Base-by-base conservation (phyloP, 2,797 vertebrate species). In the Menidia menidia region DNA sequence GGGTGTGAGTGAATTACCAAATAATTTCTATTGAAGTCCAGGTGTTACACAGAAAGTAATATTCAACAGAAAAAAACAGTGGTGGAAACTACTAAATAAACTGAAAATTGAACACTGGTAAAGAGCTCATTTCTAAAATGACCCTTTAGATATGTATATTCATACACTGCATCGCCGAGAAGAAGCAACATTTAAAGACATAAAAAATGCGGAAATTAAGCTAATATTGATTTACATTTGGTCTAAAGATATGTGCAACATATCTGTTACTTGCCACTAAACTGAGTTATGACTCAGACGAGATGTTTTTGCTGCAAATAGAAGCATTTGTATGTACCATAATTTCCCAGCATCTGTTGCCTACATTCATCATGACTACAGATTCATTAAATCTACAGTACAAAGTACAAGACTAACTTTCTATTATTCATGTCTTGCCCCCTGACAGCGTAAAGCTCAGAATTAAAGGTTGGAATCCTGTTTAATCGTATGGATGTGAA, bases 401-500 rank as follows among this genome's bases (percentile, higher is more conserved):
- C 68, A 58, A 62, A 59, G 54, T 57, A 39, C 48, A 51, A 25
- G 33, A 60, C 13, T 32, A 68, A 64, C 45, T 70, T 62, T 45
- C 39, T 39, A 15, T 30, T 52, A 44, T 48, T 15, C 19, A 32
- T 1, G 25, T 47, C 12, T 19, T 25, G 25, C 25, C 2, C 35
- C 59, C 55, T 44, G 35, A 47, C 58, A 50, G 18, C 54, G 35
- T 44, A 47, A 47, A 39, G 44, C 19, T 56, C 33, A 39, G 33
- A 16, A 57, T 44, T 45, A 64, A 78, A 78, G 39, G 35, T 45
- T 50, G 16, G 11, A 66, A 16, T 30, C 44, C 15, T 16, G 2
- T 3, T 45, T 3, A 4, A 61, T 15, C 7, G 52, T 42, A 68
- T 54, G 62, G 39, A 75, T 57, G 64, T 72, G 55, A 82, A 56